phyloP scores from a whole-genome alignment of 2,888 invertebrate species.

The Miltochrista miniata region DNA sequence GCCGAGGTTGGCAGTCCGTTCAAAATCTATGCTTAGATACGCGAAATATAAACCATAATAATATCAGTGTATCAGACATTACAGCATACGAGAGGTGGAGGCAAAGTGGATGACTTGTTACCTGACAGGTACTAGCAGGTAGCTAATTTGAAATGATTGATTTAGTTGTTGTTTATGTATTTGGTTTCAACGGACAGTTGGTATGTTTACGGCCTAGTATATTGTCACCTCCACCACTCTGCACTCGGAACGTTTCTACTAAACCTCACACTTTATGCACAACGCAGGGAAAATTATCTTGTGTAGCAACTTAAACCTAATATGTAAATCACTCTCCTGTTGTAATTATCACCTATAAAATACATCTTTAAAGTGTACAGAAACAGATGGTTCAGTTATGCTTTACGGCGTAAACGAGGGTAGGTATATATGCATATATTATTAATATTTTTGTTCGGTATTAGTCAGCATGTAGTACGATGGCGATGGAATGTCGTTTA shows the following conservation, averaged over 20 bases:
- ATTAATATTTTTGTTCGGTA: background rate
- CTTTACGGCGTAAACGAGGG: too few relatives aligned
- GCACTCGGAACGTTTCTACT: slow-evolving; percentile 40
- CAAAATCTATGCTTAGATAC: too few relatives aligned
- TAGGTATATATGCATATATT: too few relatives aligned
- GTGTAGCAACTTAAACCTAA: slow-evolving; percentile 40
- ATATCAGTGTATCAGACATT: too few relatives aligned
- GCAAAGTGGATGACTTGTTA: background rate
- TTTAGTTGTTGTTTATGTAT: slow-evolving; percentile 48
- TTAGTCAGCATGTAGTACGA: slow-evolving; percentile 11
- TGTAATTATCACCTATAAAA: slow-evolving; percentile 12
- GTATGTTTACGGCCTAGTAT: slow-evolving; percentile 53
- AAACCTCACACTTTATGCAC: slow-evolving; percentile 53
- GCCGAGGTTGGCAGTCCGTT: too few relatives aligned
- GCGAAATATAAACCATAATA: too few relatives aligned
- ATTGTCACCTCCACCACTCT: slow-evolving; percentile 58
- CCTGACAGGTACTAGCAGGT: slow-evolving; percentile 1
- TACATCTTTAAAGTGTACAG: slow-evolving; percentile 13
- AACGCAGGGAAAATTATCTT: slow-evolving; percentile 25
- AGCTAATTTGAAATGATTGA: slow-evolving; percentile 25
- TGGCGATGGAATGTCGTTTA: slow-evolving; percentile 54
- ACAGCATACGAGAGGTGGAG: too few relatives aligned
- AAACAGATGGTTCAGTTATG: too few relatives aligned
- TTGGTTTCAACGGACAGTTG: slow-evolving; percentile 43
- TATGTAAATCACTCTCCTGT: slow-evolving; percentile 38